Conservation (phyloP, 2,888 invertebrate genomes). For the Dyspetes luteomarginatus region DNA sequence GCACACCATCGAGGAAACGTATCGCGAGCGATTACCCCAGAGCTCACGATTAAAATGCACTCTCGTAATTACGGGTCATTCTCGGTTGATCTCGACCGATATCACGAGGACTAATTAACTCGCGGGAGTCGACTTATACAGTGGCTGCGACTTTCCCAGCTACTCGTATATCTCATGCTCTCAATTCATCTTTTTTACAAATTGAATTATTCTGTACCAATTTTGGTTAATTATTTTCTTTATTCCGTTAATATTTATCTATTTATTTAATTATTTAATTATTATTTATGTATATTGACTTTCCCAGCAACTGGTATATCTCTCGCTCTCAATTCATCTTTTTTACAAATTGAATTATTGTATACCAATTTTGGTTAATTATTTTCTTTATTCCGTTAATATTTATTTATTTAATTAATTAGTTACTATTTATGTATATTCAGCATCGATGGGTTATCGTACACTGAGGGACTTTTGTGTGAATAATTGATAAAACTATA, state of each 20-base stretch:
- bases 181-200: conserved; percentile 9
- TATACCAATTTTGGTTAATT: too few relatives aligned
- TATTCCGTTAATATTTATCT: too few relatives aligned
- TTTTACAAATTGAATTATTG: not conserved
- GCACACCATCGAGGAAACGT: conserved; percentile 26
- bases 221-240: too few relatives aligned
- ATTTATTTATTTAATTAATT: too few relatives aligned
- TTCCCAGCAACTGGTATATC: conserved; percentile 18
- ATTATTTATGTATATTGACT: too few relatives aligned
- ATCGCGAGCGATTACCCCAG: conserved; percentile 65
- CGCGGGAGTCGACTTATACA: conserved; percentile 35
- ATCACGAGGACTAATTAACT: conserved; percentile 69
- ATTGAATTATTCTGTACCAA: not conserved
- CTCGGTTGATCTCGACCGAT: conserved; percentile 68
- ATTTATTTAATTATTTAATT: too few relatives aligned
- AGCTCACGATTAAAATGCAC: conserved; percentile 62
- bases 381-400: too few relatives aligned
- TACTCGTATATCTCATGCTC: conserved; percentile 22
- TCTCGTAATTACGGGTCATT: conserved; percentile 70
- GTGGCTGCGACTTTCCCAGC: conserved; percentile 29
- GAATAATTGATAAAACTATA: too few relatives aligned
- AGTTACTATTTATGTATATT: too few relatives aligned
- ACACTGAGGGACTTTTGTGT: too few relatives aligned
- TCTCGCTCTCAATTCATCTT: conserved; percentile 26
- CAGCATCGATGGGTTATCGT: too few relatives aligned